These are phyloP conservation scores for Erynnis tages DNA, from an alignment of 2,888 invertebrate species.

Conservation along the genomic window DNA sequence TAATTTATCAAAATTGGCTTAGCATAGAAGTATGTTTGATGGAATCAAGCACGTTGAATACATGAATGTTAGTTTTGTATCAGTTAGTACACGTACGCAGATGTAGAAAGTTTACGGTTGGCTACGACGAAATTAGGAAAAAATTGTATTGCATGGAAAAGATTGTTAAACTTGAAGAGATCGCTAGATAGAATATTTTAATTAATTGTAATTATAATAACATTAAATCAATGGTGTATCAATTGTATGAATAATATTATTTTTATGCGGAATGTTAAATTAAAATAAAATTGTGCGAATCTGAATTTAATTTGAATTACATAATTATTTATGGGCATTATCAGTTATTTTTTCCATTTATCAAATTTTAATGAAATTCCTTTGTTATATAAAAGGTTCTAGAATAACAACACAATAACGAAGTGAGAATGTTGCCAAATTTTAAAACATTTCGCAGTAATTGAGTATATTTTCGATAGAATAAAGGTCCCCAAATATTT, in stretches of 20 bases:
- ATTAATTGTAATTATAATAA: conserved; percentile 16
- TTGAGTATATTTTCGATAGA: neutral
- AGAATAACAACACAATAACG: neutral
- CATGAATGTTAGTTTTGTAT: neutral
- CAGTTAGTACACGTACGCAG: neutral
- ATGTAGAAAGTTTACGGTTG: neutral
- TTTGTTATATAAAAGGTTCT: no score
- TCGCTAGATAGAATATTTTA: conserved; percentile 27
- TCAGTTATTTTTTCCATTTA: no score
- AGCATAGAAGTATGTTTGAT: no score
- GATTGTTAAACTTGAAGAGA: conserved; percentile 10
- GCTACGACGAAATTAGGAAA: conserved; percentile 2
- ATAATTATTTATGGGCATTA: neutral
- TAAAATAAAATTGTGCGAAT: conserved; percentile 26
- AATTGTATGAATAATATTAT: conserved; percentile 26
- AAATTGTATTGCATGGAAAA: conserved; percentile 18
- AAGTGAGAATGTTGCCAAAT: conserved; percentile 2
- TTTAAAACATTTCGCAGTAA: neutral
- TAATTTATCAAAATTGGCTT: no score
- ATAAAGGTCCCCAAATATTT: neutral
- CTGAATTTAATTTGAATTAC: conserved; percentile 18
- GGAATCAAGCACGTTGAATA: no score
- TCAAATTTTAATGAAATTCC: no score
- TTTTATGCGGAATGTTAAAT: conserved; percentile 24
- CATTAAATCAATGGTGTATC: conserved; percentile 22